These are phyloP conservation scores for Kuschelorhynchus macadamiae DNA, from an alignment of 2,888 invertebrate genomes.

Conservation along the genomic window DNA sequence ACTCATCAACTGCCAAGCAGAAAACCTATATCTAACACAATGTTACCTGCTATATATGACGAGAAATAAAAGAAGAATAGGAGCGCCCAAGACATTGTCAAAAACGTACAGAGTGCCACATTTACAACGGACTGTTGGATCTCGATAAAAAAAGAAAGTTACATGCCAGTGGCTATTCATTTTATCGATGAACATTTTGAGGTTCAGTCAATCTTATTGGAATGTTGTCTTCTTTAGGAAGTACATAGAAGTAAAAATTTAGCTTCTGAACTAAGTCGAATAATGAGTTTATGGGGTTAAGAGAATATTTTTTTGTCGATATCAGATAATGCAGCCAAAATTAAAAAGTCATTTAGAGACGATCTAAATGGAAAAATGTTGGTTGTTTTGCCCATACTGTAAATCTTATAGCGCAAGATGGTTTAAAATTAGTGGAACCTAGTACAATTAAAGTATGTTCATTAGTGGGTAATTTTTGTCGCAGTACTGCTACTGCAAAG, in stretches of 20 bases:
- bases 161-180: conserved; percentile 15
- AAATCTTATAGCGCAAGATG: conserved; percentile 11
- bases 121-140: conserved; percentile 17
- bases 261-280: conserved; percentile 48
- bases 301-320: not conserved
- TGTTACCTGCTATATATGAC: conserved; percentile 7
- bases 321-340: conserved; percentile 23
- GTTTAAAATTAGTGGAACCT: not conserved
- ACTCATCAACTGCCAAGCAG: conserved; percentile 9
- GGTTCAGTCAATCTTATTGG: conserved; percentile 11
- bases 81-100: not conserved
- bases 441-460: not conserved
- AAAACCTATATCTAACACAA: conserved; percentile 2
- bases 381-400: conserved; percentile 21
- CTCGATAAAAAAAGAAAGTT: conserved; percentile 12
- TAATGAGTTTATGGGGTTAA: not conserved
- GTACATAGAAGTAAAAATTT: conserved; percentile 55
- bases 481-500: conserved; percentile 45
- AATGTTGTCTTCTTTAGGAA: conserved; percentile 45
- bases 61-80: not conserved
- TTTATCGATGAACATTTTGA: conserved; percentile 7
- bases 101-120: not conserved
- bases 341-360: conserved; percentile 3
- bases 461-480: conserved; percentile 10
- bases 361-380: conserved; percentile 3